Percentiles rank a stretch among this genome's conserved stretches.
Conservation (phyloP, 2,888 invertebrate genomes). For the Athalia rosae region DNA sequence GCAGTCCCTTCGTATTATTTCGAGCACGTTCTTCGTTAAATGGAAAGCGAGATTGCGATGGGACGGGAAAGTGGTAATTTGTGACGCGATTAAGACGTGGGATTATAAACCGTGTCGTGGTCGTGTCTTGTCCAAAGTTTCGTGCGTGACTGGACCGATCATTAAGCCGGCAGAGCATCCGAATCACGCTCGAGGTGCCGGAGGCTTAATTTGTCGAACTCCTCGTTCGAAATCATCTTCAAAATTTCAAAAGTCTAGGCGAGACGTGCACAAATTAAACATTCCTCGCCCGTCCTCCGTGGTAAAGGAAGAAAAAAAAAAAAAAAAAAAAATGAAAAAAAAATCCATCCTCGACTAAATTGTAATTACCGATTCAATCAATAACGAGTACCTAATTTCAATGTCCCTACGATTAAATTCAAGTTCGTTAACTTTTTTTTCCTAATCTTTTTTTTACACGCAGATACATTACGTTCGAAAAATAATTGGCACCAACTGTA, state of each 20-base stretch:
- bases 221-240: constrained; percentile 6
- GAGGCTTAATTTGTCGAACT: constrained; percentile 61
- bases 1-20: not conserved
- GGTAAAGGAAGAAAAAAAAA: not conserved
- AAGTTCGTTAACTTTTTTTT: too few relatives aligned
- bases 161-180: constrained; percentile 59
- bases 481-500: too few relatives aligned
- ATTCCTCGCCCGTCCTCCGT: not conserved
- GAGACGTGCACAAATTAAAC: not conserved
- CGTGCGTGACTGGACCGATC: constrained; percentile 66
- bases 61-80: constrained; percentile 56
- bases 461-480: too few relatives aligned
- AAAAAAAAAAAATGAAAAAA: not conserved
- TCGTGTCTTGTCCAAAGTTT: constrained; percentile 47
- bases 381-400: too few relatives aligned
- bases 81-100: constrained; percentile 65
- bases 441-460: too few relatives aligned
- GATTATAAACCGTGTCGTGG: constrained; percentile 61
- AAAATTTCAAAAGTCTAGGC: not conserved
- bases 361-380: not conserved
- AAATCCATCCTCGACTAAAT: not conserved
- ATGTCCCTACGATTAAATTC: too few relatives aligned
- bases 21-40: not conserved
- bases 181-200: constrained; percentile 65
- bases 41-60: not conserved